Conservation (phyloP, 2,113 vertebrate genomes). For the Petaurus breviceps region DNA sequence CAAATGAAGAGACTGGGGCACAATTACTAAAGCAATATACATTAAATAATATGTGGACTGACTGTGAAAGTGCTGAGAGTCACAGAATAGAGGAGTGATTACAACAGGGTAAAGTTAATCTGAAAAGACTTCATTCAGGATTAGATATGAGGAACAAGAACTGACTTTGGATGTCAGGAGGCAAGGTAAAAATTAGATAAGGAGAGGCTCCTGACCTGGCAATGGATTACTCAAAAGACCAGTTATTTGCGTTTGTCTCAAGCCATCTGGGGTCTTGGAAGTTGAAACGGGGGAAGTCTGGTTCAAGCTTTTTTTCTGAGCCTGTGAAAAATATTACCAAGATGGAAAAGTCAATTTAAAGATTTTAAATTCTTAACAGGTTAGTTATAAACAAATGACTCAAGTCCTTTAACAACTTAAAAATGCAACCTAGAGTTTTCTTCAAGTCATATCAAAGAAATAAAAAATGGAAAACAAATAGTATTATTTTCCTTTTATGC, state of each 20-base stretch:
- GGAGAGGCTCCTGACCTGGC: constrained; percentile 79
- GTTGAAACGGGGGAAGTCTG: constrained; percentile 84
- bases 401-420: constrained; percentile 2
- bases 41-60: neutral
- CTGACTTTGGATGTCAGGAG: constrained; percentile 22
- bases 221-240: constrained; percentile 87
- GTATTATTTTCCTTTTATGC: neutral
- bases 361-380: constrained; percentile 43
- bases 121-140: neutral
- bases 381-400: constrained; percentile 16
- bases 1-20: neutral
- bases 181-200: constrained; percentile 68
- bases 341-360: constrained; percentile 55
- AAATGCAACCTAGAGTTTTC: neutral
- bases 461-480: neutral
- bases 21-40: neutral
- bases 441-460: constrained; percentile 11
- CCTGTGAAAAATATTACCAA: constrained; percentile 74
- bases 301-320: constrained; percentile 84
- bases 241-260: constrained; percentile 86
- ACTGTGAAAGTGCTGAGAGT: neutral
- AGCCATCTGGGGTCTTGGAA: constrained; percentile 84
- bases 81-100: neutral
- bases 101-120: neutral
- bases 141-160: neutral